Base-by-base conservation (phyloP, 1,140 invertebrate genomes). In the Chelonus insularis region DNA sequence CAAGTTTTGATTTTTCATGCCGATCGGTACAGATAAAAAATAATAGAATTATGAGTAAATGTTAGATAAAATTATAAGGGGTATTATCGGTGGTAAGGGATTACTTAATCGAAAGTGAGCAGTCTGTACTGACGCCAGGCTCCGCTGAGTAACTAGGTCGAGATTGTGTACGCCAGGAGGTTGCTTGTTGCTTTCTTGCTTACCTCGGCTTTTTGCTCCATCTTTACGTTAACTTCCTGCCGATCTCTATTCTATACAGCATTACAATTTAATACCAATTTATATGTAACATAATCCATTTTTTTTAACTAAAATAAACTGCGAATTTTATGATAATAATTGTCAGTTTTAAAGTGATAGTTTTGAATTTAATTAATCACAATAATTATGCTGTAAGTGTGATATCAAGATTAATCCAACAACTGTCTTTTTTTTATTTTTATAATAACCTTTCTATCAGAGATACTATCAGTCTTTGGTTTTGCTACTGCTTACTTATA, bases 21-120 rank as follows among this genome's bases (percentile, higher is more conserved):
- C n/a, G n/a, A n/a, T n/a, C n/a, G 32, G 32, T 34, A 8, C 7
- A 7, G 1, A 34, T 34, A 25, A 50, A 50, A 50, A 50, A 25
- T n/a, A 20, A 18, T 50, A 5, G 16, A 48, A 48, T 20, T 21
- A 9, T 20, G 25, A 9, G 20, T n/a, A 50, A 50, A 50, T 23
- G 25, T 29, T 29, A 29, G 25, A 55, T 48, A 36, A 47, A 56
- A 54, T 62, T 62, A 56, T 62, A 16, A 21, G 20, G 21, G 29
- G 29, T 41, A 60, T 12, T 32, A 58, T 50, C 23, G 25, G 55
- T 48, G 61, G 54, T 64, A 65, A 66, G 58, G 61, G 66, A 72
- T 73, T 73, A 73, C 73, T 71, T 72, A 72, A 75, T 75, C 72
- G 68, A 73, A 75, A 75, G 70, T 73, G 66, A 75, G 67, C 67